phyloP scores from a whole-genome alignment of 1,140 invertebrate genomes.

The Trachelipus rathkii region DNA sequence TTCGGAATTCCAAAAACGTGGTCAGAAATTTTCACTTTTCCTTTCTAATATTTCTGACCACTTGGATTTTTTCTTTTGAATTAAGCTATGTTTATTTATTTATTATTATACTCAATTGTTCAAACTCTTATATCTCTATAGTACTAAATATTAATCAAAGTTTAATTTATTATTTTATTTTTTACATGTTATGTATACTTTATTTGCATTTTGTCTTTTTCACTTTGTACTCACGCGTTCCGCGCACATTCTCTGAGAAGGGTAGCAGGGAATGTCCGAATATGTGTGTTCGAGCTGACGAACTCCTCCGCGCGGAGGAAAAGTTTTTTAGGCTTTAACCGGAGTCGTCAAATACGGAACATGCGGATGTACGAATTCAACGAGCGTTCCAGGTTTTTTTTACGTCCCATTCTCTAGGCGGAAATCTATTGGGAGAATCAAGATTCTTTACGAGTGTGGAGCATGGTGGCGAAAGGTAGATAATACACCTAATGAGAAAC shows the following conservation, averaged over 20 bases:
- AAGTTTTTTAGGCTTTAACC: conserved; percentile 59
- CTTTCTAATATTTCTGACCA: too few species aligned
- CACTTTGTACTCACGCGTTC: conserved; percentile 6
- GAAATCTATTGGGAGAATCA: conserved; percentile 91
- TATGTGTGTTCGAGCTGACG: conserved; percentile 54
- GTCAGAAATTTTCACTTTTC: too few species aligned
- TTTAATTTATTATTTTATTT: too few species aligned
- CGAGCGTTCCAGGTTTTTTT: conserved; percentile 94
- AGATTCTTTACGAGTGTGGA: conserved; percentile 89
- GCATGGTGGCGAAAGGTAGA: conserved; percentile 92
- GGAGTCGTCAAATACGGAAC: conserved; percentile 86
- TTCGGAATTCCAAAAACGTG: too few species aligned
- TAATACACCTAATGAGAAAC: conserved; percentile 75
- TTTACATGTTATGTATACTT: too few species aligned
- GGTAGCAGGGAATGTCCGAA: conserved; percentile 74
- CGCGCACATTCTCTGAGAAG: conserved; percentile 69
- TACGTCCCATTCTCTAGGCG: conserved; percentile 94
- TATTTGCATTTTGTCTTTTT: neutral
- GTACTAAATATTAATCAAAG: too few species aligned
- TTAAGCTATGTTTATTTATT: too few species aligned
- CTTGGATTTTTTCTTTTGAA: too few species aligned
- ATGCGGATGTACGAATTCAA: conserved; percentile 90
- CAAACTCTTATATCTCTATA: too few species aligned
- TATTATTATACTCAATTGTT: too few species aligned
- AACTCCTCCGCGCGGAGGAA: conserved; percentile 28